Percentiles rank a stretch among this genome's conserved stretches.
Evolutionary conservation across 2,113 vertebrate genomes (phyloP).

Genomic region (Myiozetetes cayanensis): DNA sequence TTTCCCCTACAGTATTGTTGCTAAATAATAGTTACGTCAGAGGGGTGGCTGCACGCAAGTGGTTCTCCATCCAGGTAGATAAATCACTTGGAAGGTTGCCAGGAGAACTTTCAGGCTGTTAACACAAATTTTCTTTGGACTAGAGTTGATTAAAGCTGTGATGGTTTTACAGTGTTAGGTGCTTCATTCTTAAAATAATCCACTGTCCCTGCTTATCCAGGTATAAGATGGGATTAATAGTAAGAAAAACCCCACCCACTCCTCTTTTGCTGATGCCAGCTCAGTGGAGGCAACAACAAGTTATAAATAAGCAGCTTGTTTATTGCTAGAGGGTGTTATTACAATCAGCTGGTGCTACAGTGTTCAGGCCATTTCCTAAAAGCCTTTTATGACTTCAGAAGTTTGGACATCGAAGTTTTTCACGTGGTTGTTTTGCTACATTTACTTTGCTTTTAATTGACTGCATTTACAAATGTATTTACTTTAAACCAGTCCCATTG

Average conservation of each 20-base stretch:
- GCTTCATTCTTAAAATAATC: background rate
- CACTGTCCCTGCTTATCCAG: background rate
- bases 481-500: background rate
- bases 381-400: background rate
- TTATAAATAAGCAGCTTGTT: constrained; percentile 21
- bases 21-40: background rate
- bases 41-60: background rate
- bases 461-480: background rate
- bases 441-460: background rate
- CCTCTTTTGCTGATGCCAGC: background rate
- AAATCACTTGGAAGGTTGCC: background rate
- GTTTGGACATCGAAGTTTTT: background rate
- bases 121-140: background rate
- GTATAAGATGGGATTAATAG: background rate
- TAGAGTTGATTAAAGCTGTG: background rate
- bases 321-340: background rate
- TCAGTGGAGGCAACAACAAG: background rate
- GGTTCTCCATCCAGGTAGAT: background rate
- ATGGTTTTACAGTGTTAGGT: background rate
- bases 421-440: background rate
- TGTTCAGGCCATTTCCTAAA: background rate
- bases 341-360: background rate
- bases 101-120: background rate
- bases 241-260: background rate
- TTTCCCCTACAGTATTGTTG: background rate